Conservation (phyloP, 2,797 vertebrate species). For the Sparus aurata region DNA sequence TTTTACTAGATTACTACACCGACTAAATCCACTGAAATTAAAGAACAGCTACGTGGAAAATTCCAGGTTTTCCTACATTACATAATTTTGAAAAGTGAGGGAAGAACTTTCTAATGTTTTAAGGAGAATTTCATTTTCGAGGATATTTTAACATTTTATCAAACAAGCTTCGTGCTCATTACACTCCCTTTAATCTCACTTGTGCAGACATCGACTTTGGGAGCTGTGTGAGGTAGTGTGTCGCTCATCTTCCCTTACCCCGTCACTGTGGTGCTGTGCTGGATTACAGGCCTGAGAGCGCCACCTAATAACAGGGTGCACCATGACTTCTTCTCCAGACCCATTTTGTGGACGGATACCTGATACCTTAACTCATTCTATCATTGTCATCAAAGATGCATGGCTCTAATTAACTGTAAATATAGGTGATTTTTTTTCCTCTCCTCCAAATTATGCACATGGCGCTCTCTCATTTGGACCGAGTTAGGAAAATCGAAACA, state of each 20-base stretch:
- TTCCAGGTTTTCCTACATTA: constrained; percentile 5
- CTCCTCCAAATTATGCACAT: constrained; percentile 79
- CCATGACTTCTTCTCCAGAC: constrained; percentile 45
- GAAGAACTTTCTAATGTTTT: constrained; percentile 9
- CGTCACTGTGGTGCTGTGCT: constrained; percentile 43
- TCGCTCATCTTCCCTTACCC: constrained; percentile 53
- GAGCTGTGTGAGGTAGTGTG: constrained; percentile 59
- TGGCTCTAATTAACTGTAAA: constrained; percentile 85
- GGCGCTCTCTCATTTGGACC: constrained; percentile 78
- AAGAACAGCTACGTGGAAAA: constrained; percentile 27
- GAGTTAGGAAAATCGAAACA: constrained; percentile 77
- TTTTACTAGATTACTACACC: constrained; percentile 44
- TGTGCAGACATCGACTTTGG: constrained; percentile 9
- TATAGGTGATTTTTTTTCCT: constrained; percentile 75
- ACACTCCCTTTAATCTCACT: not conserved
- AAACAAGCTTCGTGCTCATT: not conserved
- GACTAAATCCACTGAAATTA: constrained; percentile 47
- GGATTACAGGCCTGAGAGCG: constrained; percentile 71
- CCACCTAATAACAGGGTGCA: constrained; percentile 78
- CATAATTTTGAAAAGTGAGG: not conserved
- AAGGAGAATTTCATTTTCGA: not conserved
- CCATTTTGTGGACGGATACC: constrained; percentile 75
- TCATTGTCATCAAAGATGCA: constrained; percentile 80
- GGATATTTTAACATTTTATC: not conserved
- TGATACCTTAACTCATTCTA: constrained; percentile 79